Conservation (phyloP, 1,140 invertebrate species). For the Drosophila nigromelanica region DNA sequence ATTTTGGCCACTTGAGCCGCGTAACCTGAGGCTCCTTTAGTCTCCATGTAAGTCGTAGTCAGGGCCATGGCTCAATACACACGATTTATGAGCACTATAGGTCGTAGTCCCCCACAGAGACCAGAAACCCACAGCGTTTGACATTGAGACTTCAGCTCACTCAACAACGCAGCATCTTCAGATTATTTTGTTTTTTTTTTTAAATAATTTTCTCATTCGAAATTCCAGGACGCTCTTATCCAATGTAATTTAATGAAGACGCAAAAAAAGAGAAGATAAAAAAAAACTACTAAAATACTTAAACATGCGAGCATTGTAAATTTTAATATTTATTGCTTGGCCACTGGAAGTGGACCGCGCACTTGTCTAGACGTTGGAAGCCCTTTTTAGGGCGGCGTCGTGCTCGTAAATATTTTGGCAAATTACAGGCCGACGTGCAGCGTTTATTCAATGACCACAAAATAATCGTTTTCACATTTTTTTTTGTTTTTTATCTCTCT, state of each 20-base stretch:
- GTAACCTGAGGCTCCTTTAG: not conserved
- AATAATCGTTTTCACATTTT: not conserved
- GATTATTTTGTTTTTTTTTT: constrained; percentile 52
- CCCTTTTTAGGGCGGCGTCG: constrained; percentile 63
- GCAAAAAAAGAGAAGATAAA: constrained; percentile 14
- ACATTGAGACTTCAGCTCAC: constrained; percentile 32
- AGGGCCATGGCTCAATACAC: constrained; percentile 27
- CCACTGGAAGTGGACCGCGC: not conserved
- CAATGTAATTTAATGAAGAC: constrained; percentile 14
- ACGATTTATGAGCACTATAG: constrained; percentile 32
- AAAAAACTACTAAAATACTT: constrained; percentile 39
- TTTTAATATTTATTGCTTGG: constrained; percentile 72
- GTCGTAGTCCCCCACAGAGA: constrained; percentile 11
- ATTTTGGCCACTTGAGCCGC: constrained; percentile 11
- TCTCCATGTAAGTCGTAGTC: constrained; percentile 10
- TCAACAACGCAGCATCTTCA: constrained; percentile 26
- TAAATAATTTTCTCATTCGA: constrained; percentile 18
- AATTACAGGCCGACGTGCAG: constrained; percentile 68
- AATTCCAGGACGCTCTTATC: constrained; percentile 53
- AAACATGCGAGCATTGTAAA: constrained; percentile 44
- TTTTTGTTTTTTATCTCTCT: not conserved
- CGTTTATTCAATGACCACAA: constrained; percentile 46
- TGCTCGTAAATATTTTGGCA: constrained; percentile 80
- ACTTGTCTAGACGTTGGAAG: constrained; percentile 33
- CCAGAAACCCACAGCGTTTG: constrained; percentile 15